Base-by-base conservation (phyloP, 2,113 vertebrate species). In the Mesoclemmys tuberculata region DNA sequence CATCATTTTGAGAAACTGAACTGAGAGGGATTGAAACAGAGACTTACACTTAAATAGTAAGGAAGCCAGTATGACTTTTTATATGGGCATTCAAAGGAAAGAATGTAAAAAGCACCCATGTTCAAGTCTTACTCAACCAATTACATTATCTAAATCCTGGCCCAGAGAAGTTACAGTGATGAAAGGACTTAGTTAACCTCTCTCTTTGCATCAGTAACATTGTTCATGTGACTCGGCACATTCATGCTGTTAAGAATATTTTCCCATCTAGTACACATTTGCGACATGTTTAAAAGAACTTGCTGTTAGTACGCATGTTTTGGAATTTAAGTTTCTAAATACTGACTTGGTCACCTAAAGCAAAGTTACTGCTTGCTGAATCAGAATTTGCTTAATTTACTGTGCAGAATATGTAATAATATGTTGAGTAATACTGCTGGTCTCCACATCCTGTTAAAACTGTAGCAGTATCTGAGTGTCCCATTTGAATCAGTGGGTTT, bases 101-200 rank as follows among this genome's bases (percentile, higher is more conserved):
- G 85, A n/a, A 90, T 38, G 31, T 74, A 84, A 93, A 89, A 93
- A 91, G 85, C 49, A 96, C 86, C 85, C 86, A 93, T 51, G 31
- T 55, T 71, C 82, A 88, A 90, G 68, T 27, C 78, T 90, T 95
- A 82, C 84, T 82, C 91, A 88, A 75, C 80, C 81, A 82, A 77
- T 29, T 96, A 84, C 74, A 94, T 61, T 11, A 44, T 44, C 74
- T 46, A 75, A 46, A 46, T 44, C 24, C 74, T 27, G 24, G 3
- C 24, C 41, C 24, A 22, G 38, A 75, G 74, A 44, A 13, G 38
- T 44, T 44, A 3, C n/a, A 38, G 8, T 68, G 41, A 44, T 27
- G 38, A 44, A 44, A 26, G 6, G 41, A 46, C 24, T 13, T 44
- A 26, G 41, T 75, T 46, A 46, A 21, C 38, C 22, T 44, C 24